A percentile compares a stretch with the other conserved stretches of the same genome.
Evolutionary conservation across 2,113 vertebrate species (phyloP).

Genomic region (Sphyrna mokarran): DNA sequence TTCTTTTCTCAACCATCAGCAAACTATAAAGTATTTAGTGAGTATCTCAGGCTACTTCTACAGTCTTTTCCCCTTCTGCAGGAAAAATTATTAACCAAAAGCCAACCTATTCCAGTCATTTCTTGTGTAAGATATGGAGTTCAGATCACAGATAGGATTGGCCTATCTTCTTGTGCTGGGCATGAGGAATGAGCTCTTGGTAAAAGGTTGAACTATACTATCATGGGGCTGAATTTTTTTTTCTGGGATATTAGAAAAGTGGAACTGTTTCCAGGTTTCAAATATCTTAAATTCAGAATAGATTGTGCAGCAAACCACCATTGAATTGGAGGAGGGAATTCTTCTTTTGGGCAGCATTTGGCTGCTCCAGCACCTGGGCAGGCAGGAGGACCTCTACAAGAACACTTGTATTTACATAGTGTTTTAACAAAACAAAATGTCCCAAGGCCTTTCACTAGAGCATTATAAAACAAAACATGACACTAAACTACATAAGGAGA

Average conservation of each 20-base stretch:
- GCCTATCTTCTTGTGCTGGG: background rate
- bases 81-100: background rate
- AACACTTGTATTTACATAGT: no score
- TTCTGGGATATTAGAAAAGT: background rate
- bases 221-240: background rate
- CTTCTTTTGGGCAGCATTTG: no score
- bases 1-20: background rate
- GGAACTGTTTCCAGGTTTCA: background rate
- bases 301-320: background rate
- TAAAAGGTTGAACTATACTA: background rate
- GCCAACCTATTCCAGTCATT: background rate
- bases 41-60: background rate
- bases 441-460: no score
- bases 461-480: no score
- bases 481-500: no score
- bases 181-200: background rate
- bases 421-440: no score
- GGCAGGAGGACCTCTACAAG: no score
- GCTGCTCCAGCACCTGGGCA: no score
- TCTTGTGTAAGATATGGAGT: background rate
- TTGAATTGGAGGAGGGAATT: no score
- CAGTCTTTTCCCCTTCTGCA: background rate
- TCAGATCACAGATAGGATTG: background rate
- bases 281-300: background rate
- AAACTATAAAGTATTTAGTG: background rate